Conservation (phyloP, 2,797 vertebrate species). For the Danio aesculapii region DNA sequence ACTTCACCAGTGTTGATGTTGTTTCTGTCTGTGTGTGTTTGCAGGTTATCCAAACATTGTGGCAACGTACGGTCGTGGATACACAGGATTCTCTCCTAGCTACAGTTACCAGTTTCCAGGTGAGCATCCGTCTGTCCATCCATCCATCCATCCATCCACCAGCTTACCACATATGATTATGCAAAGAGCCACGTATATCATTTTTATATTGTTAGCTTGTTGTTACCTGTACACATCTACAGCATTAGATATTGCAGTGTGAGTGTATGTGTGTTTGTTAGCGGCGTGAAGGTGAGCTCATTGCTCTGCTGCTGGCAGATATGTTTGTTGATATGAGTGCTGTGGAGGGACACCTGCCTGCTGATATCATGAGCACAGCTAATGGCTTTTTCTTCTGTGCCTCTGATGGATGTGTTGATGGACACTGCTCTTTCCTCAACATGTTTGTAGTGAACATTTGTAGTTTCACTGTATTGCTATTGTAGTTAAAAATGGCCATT, state of each 20-base stretch:
- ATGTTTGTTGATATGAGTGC: conserved; percentile 64
- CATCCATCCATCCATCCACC: not conserved
- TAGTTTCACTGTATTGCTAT: not conserved
- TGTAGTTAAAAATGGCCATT: not conserved
- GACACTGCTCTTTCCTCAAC: conserved; percentile 39
- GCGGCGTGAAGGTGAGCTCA: conserved; percentile 33
- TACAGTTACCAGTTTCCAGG: conserved; percentile 99
- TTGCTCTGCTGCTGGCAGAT: conserved; percentile 42
- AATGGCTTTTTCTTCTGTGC: conserved; percentile 71
- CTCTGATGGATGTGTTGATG: conserved; percentile 43
- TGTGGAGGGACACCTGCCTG: conserved; percentile 47
- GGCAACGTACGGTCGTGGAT: conserved; percentile 97
- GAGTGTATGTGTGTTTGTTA: conserved; percentile 16
- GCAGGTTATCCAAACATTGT: conserved; percentile 99
- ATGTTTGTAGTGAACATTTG: conserved; percentile 1
- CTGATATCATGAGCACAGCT: conserved; percentile 78
- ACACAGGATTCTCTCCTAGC: conserved; percentile 97
- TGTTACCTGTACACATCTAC: not conserved
- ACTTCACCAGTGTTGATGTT: not conserved
- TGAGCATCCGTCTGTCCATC: conserved; percentile 69
- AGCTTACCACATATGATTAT: not conserved
- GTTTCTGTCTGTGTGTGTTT: conserved; percentile 13
- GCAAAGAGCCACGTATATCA: not conserved
- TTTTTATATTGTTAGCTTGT: not conserved
- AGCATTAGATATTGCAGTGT: not conserved